Conservation (phyloP, 2,888 invertebrate species). For the Polydrusus cervinus region DNA sequence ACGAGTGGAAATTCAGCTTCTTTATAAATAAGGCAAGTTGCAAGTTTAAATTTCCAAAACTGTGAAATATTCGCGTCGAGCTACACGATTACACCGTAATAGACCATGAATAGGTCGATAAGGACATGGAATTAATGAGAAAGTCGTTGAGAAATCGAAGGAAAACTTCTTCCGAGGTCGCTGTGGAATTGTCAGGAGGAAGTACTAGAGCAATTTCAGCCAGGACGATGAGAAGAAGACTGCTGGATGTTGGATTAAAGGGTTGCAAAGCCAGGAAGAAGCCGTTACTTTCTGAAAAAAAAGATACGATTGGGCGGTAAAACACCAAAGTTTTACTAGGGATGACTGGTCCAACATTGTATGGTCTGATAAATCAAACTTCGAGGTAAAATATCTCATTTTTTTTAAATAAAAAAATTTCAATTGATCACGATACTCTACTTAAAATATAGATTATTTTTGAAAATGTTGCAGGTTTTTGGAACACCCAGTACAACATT, state of each 20-base stretch:
- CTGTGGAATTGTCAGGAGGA: not conserved
- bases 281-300: not conserved
- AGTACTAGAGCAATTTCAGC: not conserved
- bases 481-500: not conserved
- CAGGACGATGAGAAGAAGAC: not conserved
- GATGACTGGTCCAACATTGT: not conserved
- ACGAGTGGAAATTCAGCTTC: too few species aligned
- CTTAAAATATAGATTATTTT: too few species aligned
- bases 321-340: not conserved
- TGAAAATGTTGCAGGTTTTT: too few species aligned
- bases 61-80: too few species aligned
- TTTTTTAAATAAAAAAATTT: not conserved
- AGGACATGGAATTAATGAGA: too few species aligned
- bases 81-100: too few species aligned
- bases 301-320: not conserved
- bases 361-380: constrained; percentile 1
- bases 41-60: too few species aligned
- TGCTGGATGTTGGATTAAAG: not conserved
- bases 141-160: too few species aligned
- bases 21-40: too few species aligned
- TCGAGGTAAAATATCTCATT: not conserved
- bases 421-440: too few species aligned
- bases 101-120: too few species aligned
- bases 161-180: not conserved
- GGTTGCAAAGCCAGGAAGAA: constrained; percentile 3